Percentiles rank a stretch among this genome's conserved stretches.
These are phyloP conservation scores for Charaxes varanes DNA, from an alignment of 1,140 invertebrate species.

Conservation along the genomic window DNA sequence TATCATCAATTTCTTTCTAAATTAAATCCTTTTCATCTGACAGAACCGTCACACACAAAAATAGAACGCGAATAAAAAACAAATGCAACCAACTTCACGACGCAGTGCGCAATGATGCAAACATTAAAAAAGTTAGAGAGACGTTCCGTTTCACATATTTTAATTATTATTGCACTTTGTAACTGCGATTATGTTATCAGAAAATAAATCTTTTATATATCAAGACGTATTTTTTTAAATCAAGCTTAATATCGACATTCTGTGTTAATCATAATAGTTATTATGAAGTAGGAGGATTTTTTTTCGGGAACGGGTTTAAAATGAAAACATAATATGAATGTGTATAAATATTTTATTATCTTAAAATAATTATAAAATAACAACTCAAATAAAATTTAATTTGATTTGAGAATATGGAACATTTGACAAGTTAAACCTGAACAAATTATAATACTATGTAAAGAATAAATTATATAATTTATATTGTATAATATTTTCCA, in stretches of 20 bases:
- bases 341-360: neutral
- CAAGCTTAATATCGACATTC: too few relatives aligned
- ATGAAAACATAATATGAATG: neutral
- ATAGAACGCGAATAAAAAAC: slow-evolving; percentile 73
- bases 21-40: slow-evolving; percentile 47
- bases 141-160: neutral
- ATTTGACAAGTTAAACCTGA: slow-evolving; percentile 1
- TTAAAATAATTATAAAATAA: slow-evolving; percentile 3
- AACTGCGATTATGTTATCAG: too few relatives aligned
- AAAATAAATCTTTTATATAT: too few relatives aligned
- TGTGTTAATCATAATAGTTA: too few relatives aligned
- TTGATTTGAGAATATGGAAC: neutral
- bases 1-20: slow-evolving; percentile 56
- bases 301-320: too few relatives aligned
- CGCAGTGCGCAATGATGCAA: slow-evolving; percentile 23
- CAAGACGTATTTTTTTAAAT: too few relatives aligned
- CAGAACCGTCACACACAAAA: slow-evolving; percentile 70
- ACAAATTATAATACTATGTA: too few relatives aligned
- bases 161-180: too few relatives aligned
- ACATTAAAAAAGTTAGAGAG: slow-evolving; percentile 16
- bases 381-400: slow-evolving; percentile 8
- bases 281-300: too few relatives aligned
- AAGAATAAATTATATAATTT: too few relatives aligned
- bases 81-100: slow-evolving; percentile 59
- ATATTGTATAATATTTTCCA: too few relatives aligned